Evolutionary conservation across 1,140 invertebrate species (phyloP).

Genomic region (Druon quercuslanigerum): DNA sequence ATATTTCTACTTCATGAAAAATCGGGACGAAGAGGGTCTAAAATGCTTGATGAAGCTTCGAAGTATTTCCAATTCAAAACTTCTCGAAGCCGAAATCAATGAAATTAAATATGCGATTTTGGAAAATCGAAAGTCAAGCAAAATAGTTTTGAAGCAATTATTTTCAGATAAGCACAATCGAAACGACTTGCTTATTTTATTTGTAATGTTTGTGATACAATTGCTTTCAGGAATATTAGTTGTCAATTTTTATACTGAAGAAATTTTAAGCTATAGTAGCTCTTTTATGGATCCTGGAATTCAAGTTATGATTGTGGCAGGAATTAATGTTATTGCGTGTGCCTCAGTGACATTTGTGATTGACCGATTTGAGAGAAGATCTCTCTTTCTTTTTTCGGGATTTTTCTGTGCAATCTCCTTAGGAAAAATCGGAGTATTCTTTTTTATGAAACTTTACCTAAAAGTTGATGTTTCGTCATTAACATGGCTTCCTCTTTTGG

Average conservation of each 20-base stretch:
- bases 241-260: conserved; percentile 3
- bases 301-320: background rate
- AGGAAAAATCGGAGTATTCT: background rate
- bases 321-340: background rate
- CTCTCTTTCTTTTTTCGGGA: background rate
- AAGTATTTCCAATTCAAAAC: background rate
- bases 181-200: background rate
- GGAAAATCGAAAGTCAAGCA: background rate
- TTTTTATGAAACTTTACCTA: background rate
- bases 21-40: background rate
- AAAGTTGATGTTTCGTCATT: background rate
- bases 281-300: background rate
- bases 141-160: background rate
- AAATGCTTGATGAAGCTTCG: background rate
- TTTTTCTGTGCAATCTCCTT: background rate
- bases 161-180: background rate
- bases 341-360: background rate
- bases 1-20: background rate
- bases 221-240: conserved; percentile 2
- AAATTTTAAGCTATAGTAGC: background rate
- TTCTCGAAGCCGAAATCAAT: background rate
- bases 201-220: background rate
- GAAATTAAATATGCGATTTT: background rate
- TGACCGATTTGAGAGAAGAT: background rate
- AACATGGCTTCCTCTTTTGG: background rate